A percentile compares a stretch with the other conserved stretches of the same genome.
phyloP scores from a whole-genome alignment of 2,888 invertebrate genomes.

The Mycalesis mineus region DNA sequence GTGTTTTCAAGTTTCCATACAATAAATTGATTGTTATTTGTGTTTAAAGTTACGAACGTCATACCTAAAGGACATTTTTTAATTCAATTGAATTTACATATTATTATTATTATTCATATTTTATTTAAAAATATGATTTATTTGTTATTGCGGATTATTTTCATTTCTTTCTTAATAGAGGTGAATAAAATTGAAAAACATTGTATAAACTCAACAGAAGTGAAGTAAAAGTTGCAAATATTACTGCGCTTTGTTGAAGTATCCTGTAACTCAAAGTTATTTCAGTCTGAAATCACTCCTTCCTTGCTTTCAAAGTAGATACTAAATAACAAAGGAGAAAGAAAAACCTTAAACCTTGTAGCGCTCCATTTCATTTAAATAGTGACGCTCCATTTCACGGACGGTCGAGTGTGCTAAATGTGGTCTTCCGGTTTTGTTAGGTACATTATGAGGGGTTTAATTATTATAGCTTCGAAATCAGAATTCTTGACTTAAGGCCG shows the following conservation, averaged over 20 bases:
- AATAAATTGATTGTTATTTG: no score
- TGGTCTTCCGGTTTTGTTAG: background rate
- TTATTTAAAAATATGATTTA: no score
- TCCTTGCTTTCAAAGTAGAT: background rate
- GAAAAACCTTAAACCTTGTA: background rate
- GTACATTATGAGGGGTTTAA: background rate
- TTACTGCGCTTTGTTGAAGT: background rate
- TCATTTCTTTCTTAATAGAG: no score
- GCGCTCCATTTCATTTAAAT: conserved; percentile 3
- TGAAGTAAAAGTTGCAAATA: background rate
- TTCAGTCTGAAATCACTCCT: background rate
- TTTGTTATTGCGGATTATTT: no score
- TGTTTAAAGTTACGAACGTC: no score
- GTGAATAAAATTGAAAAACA: background rate
- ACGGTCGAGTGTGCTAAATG: background rate
- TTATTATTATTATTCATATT: no score
- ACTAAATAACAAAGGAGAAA: background rate
- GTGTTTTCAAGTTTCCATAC: no score
- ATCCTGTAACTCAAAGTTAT: background rate
- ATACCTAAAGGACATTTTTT: no score
- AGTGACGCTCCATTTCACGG: background rate
- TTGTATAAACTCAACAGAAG: background rate
- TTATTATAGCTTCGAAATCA: no score
- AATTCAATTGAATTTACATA: no score
- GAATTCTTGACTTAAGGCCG: no score